Evolutionary conservation across 2,888 invertebrate species (phyloP).

Genomic region (Sepiola atlantica): DNA sequence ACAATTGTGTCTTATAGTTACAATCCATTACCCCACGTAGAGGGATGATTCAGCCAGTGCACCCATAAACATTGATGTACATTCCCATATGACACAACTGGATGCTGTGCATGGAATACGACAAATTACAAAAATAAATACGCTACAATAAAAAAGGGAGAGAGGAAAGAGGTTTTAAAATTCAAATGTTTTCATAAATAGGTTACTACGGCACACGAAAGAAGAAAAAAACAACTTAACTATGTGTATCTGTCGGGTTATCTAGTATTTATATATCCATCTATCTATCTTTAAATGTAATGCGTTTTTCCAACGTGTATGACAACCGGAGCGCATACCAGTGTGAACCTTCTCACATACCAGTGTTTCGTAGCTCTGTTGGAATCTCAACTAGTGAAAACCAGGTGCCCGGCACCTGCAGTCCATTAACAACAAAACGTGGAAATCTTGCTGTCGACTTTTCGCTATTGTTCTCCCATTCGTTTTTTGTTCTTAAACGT

Average conservation of each 20-base stretch:
- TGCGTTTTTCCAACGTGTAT: not conserved
- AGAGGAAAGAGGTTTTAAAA: not conserved
- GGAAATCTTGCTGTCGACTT: not conserved
- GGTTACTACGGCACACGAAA: not conserved
- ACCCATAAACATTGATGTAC: not conserved
- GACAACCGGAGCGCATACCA: not conserved
- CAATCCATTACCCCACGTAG: too few species aligned
- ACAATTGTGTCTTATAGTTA: too few species aligned
- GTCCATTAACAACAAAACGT: not conserved
- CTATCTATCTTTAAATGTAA: not conserved
- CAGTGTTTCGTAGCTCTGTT: not conserved
- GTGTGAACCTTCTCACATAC: not conserved
- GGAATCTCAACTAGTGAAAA: not conserved
- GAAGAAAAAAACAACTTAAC: too few species aligned
- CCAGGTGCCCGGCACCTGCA: constrained; percentile 14
- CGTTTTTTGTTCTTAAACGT: not conserved
- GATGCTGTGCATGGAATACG: too few species aligned
- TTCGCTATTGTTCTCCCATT: not conserved
- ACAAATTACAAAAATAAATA: not conserved
- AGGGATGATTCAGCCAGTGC: too few species aligned
- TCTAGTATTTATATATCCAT: not conserved
- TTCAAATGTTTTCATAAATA: not conserved
- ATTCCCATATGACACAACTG: not conserved
- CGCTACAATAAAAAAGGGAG: not conserved
- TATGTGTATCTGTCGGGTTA: not conserved